Percentiles rank a stretch among this genome's conserved stretches.
phyloP scores from a whole-genome alignment of 2,888 invertebrate species.

The Protodeltote pygarga region DNA sequence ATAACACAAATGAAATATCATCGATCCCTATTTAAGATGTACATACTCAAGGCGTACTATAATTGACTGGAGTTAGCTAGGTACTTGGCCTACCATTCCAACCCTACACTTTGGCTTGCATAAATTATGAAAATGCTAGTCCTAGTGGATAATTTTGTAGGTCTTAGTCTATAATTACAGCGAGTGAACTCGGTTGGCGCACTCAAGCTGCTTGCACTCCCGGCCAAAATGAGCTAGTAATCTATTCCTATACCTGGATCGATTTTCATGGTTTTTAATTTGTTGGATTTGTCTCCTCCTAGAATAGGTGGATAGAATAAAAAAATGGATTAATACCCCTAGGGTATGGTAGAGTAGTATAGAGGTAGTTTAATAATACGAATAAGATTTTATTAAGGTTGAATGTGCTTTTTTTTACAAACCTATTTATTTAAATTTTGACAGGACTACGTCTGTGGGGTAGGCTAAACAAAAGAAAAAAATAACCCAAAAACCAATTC shows the following conservation, averaged over 20 bases:
- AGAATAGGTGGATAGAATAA: no score
- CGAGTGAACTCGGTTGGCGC: conserved; percentile 45
- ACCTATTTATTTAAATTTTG: no score
- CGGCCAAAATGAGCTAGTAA: conserved; percentile 46
- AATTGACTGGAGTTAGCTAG: conserved; percentile 55
- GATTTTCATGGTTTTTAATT: no score
- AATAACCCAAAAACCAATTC: conserved; percentile 28
- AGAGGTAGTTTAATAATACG: no score
- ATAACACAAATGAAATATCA: conserved; percentile 11
- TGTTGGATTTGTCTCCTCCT: no score
- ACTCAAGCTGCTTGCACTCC: conserved; percentile 47
- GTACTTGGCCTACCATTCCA: conserved; percentile 53
- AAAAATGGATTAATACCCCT: no score
- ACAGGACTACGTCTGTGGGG: no score
- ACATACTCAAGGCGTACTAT: conserved; percentile 38
- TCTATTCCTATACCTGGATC: no score
- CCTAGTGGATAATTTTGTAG: conserved; percentile 64
- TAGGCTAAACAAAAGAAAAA: conserved; percentile 44
- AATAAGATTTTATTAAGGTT: no score
- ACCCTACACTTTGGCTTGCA: conserved; percentile 66
- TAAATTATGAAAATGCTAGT: conserved; percentile 68
- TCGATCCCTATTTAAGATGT: conserved; percentile 39
- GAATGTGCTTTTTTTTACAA: no score
- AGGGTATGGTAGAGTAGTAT: no score
- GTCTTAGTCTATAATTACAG: conserved; percentile 67